phyloP scores from a whole-genome alignment of 2,113 vertebrate species.

The Eclectus roratus region DNA sequence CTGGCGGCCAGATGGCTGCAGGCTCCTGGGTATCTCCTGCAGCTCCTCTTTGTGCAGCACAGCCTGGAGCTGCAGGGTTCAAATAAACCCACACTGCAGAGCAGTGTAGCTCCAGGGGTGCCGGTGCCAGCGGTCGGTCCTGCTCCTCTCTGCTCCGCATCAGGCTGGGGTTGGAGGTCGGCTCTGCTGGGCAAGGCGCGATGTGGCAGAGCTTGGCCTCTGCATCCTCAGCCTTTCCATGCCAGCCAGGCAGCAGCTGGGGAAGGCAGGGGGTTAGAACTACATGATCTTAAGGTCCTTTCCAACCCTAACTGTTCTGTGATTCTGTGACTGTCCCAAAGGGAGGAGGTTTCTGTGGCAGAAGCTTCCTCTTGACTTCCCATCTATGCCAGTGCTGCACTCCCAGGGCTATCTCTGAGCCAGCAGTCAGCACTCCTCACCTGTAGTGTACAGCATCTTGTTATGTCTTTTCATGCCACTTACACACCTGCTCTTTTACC shows the following conservation, averaged over 20 bases:
- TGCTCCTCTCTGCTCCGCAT: background rate
- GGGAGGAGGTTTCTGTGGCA: background rate
- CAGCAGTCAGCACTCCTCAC: background rate
- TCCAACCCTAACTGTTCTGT: background rate
- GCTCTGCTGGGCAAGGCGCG: background rate
- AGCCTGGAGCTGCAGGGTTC: background rate
- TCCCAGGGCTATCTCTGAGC: background rate
- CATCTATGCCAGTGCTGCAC: rapidly evolving
- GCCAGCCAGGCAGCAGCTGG: rapidly evolving
- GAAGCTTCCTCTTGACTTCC: background rate
- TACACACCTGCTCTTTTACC: rapidly evolving
- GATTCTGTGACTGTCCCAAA: background rate
- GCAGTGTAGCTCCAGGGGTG: background rate
- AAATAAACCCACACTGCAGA: rapidly evolving
- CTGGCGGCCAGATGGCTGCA: background rate
- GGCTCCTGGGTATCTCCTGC: background rate
- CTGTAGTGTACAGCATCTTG: rapidly evolving
- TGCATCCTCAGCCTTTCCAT: background rate
- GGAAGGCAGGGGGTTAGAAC: background rate
- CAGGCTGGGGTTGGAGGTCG: rapidly evolving
- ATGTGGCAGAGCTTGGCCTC: background rate
- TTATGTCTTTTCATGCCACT: background rate
- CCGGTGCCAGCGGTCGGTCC: rapidly evolving
- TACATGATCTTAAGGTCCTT: background rate
- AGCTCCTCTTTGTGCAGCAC: background rate